phyloP scores from a whole-genome alignment of 53 echinoderm and acorn worm species.

The Paracentrotus lividus region DNA sequence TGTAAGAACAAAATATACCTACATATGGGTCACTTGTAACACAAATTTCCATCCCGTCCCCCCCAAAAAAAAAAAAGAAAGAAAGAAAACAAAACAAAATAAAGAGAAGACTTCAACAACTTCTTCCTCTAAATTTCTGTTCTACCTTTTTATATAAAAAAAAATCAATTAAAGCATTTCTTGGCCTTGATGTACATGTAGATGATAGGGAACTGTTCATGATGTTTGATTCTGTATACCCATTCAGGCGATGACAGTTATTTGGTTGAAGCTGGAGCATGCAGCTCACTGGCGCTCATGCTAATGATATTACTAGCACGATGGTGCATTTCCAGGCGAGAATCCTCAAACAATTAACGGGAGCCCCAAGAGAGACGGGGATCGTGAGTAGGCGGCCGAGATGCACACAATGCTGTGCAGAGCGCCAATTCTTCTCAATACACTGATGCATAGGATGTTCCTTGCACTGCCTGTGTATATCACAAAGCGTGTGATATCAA shows the following conservation, averaged over 20 bases:
- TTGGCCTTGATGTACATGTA: neutral
- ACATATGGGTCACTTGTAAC: too few species aligned
- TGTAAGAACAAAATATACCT: too few species aligned
- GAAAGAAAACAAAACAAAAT: too few species aligned
- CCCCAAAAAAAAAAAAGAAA: too few species aligned
- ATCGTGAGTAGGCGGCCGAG: conserved; percentile 18
- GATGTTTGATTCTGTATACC: neutral
- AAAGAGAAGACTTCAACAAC: too few species aligned
- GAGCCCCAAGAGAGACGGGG: conserved; percentile 48
- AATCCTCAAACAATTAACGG: conserved; percentile 53
- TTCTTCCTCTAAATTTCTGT: neutral
- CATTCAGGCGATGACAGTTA: neutral
- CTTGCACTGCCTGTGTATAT: neutral
- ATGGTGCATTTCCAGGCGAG: conserved; percentile 23
- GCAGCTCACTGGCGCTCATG: conserved; percentile 19
- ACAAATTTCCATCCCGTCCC: too few species aligned
- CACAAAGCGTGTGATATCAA: neutral
- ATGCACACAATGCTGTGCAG: neutral
- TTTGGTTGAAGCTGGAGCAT: neutral
- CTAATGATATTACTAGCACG: conserved; percentile 55
- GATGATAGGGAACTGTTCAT: neutral
- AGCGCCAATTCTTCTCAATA: neutral
- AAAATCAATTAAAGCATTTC: neutral
- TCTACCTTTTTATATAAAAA: neutral
- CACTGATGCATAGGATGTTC: neutral